Evolutionary conservation across 2,113 vertebrate species (phyloP), one percentile per base, ranked within the genome.

Genomic region (Tachysurus fulvidraco): DNA sequence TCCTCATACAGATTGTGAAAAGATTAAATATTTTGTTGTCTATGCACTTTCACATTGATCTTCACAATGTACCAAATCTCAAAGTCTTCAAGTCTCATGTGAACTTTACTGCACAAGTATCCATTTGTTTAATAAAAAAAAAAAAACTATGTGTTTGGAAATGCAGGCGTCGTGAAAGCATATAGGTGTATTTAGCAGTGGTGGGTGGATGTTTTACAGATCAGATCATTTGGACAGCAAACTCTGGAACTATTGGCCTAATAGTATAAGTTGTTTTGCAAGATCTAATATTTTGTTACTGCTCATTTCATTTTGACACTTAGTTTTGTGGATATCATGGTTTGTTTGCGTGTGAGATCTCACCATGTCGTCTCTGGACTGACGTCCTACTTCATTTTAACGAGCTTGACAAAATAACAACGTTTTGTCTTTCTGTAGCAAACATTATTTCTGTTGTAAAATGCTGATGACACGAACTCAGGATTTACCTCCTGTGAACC

Each of bases 111-210:
- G 79, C 57, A 60, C 59, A 41, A 46, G 46, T n/a, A 25, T 46
- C 57, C 19, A 17, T 82, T 64, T 82, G 59, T 14, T 64, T 25
- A 62, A 82, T 82, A 82, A 62, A 64, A 41, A 74, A 41, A 74
- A 65, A 23, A 30, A 12, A 5, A 50, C 46, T 50, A 1, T 3
- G 41, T 74, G 55, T 60, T 60, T 41, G 17, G 77, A 28, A 80
- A 81, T 60, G 55, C 12, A n/a, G 25, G 12, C 4, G 10, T 28
- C 52, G 44, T 64, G 25, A 50, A 50, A 52, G 60, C 25, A 6
- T 52, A 28, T 50, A 16, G 41, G 0, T 50, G 81, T 82, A 25
- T 54, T 77, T n/a, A 14, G 69, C 19, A 44, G 13, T 10, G 8
- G 17, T 78, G 23, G 21, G 76, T 54, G 76, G 54, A 50, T 50